Percentiles rank a stretch among this genome's conserved stretches.
Evolutionary conservation across 2,113 vertebrate species (phyloP).

Genomic region (Sinocyclocheilus anshuiensis): DNA sequence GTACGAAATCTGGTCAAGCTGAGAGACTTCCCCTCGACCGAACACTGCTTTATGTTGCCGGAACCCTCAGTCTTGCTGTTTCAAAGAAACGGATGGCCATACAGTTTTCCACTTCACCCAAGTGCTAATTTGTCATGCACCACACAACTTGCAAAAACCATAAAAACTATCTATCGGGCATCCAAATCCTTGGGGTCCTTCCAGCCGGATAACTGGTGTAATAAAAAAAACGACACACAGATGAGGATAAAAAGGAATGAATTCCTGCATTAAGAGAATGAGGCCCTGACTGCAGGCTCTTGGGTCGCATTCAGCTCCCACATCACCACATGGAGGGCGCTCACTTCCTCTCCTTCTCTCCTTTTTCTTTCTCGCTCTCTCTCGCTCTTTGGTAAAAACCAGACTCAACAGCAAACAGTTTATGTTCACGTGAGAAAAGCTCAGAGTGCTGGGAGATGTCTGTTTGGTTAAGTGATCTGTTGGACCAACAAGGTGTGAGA

Average conservation of each 20-base stretch:
- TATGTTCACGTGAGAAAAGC: conserved; percentile 27
- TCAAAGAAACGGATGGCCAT: conserved; percentile 70
- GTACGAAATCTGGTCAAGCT: conserved; percentile 41
- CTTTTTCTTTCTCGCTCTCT: conserved; percentile 32
- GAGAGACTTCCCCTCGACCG: conserved; percentile 54
- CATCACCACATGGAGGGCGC: conserved; percentile 66
- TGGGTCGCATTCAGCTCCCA: conserved; percentile 64
- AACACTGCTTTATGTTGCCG: conserved; percentile 59
- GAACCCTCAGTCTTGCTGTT: conserved; percentile 65
- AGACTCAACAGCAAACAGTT: conserved; percentile 22
- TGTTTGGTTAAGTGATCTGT: conserved; percentile 47
- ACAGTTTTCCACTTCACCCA: conserved; percentile 65
- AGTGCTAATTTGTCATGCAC: conserved; percentile 77
- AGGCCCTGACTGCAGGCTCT: conserved; percentile 67
- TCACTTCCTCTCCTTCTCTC: conserved; percentile 61
- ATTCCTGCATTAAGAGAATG: conserved; percentile 76
- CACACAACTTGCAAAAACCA: conserved; percentile 65
- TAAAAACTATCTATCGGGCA: conserved; percentile 58
- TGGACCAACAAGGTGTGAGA: conserved; percentile 25
- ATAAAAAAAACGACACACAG: conserved; percentile 59
- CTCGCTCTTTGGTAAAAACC: not conserved
- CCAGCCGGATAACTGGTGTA: conserved; percentile 62
- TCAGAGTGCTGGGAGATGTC: conserved; percentile 4
- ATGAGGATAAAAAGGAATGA: conserved; percentile 67
- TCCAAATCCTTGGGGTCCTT: conserved; percentile 67